Evolutionary conservation across 2,113 vertebrate genomes (phyloP).

Genomic region (Oplegnathus fasciatus): DNA sequence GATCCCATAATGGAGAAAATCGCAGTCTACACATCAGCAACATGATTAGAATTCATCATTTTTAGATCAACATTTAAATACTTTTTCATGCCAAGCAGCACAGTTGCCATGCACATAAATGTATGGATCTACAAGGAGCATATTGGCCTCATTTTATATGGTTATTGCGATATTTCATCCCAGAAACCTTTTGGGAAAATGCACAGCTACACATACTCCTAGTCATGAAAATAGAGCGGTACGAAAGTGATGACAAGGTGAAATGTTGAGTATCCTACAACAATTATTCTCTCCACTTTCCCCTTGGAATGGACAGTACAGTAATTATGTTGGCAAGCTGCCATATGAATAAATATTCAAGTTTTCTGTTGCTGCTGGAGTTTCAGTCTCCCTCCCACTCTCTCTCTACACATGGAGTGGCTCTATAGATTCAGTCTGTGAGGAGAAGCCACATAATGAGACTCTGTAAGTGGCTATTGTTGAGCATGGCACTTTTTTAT

Average conservation of each 20-base stretch:
- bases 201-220: background rate
- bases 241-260: constrained; percentile 68
- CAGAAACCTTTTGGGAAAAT: constrained; percentile 1
- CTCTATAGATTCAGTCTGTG: constrained; percentile 40
- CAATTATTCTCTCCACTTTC: constrained; percentile 65
- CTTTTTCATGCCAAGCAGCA: background rate
- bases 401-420: constrained; percentile 24
- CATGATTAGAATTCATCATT: constrained; percentile 63
- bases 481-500: constrained; percentile 41
- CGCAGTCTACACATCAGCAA: constrained; percentile 50
- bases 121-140: background rate
- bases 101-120: constrained; percentile 12
- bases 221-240: constrained; percentile 41
- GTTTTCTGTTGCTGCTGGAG: constrained; percentile 50
- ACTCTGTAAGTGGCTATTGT: constrained; percentile 58
- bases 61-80: constrained; percentile 35
- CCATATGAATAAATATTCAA: constrained; percentile 66
- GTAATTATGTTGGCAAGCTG: constrained; percentile 74
- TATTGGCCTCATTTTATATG: constrained; percentile 4
- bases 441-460: constrained; percentile 61
- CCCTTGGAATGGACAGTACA: constrained; percentile 44
- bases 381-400: constrained; percentile 43
- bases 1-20: constrained; percentile 44
- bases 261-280: constrained; percentile 69
- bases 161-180: constrained; percentile 23